Evolutionary conservation across 1,140 invertebrate species (phyloP).

Genomic region (Anagrus nilaparvatae): DNA sequence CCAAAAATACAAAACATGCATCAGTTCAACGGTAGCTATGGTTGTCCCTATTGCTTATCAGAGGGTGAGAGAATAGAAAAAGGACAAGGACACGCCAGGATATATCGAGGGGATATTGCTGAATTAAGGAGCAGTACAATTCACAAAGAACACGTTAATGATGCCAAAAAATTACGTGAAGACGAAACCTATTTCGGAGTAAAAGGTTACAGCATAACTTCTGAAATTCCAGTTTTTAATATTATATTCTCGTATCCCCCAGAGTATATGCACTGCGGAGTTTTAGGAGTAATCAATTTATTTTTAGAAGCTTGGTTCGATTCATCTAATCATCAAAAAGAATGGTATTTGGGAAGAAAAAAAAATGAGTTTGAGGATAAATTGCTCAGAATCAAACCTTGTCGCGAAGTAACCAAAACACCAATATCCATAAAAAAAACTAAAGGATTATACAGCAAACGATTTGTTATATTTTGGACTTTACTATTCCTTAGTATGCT

Average conservation of each 20-base stretch:
- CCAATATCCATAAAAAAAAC: constrained; percentile 6
- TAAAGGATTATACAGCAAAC: too few relatives aligned
- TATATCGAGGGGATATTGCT: not conserved
- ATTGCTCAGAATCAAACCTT: constrained; percentile 1
- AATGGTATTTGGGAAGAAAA: constrained; percentile 4
- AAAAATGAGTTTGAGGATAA: not conserved
- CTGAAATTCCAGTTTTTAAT: not conserved
- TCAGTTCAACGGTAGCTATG: not conserved
- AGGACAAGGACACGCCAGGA: not conserved
- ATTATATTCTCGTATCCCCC: constrained; percentile 1
- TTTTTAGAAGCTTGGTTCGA: not conserved
- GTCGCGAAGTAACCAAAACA: constrained; percentile 1
- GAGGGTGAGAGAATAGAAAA: not conserved
- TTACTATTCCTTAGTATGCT: constrained; percentile 12
- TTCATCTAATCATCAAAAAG: constrained; percentile 1
- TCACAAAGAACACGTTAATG: not conserved
- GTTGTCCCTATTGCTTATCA: not conserved
- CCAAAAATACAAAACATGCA: not conserved
- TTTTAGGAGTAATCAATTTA: constrained; percentile 1
- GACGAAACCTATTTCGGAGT: constrained; percentile 2
- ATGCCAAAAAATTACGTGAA: not conserved
- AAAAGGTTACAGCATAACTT: not conserved
- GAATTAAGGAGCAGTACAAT: not conserved
- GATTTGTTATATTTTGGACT: constrained; percentile 17
- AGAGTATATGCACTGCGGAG: constrained; percentile 1